Evolutionary conservation across 2,888 invertebrate species (phyloP).

Genomic region (Sphaeridia pumilis): DNA sequence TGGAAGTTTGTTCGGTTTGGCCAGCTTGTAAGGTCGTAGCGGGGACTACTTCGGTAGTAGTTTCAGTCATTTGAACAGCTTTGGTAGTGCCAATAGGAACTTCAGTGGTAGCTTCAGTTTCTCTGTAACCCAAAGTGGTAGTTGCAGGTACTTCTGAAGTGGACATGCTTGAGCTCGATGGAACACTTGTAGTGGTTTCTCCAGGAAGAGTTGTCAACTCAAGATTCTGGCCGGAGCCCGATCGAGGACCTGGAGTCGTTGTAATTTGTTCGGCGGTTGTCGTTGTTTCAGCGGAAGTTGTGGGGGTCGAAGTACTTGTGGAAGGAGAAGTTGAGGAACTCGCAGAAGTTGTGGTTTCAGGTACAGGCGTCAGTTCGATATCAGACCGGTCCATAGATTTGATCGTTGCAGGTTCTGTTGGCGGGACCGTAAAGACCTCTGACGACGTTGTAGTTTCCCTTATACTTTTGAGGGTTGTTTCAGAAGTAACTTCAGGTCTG

Average conservation of each 20-base stretch:
- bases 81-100: too few relatives aligned
- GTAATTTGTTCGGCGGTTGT: neutral
- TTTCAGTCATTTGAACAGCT: too few relatives aligned
- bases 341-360: slow-evolving; percentile 2
- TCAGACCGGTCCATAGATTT: neutral
- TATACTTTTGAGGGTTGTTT: neutral
- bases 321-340: slow-evolving; percentile 6
- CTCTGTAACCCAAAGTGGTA: neutral
- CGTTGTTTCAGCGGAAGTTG: slow-evolving; percentile 14
- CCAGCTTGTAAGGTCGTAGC: too few relatives aligned
- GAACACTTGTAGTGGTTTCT: neutral
- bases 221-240: too few relatives aligned
- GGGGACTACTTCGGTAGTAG: too few relatives aligned
- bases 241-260: neutral
- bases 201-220: neutral
- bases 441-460: neutral
- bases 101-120: slow-evolving; percentile 15
- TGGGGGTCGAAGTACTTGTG: slow-evolving; percentile 28
- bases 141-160: slow-evolving; percentile 13
- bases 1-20: too few relatives aligned
- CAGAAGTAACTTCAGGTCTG: neutral
- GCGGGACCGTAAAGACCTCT: neutral
- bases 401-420: neutral
- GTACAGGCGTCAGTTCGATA: slow-evolving; percentile 18
- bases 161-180: neutral